Conservation (phyloP, 1,140 invertebrate genomes). For the Bombus terrestris region DNA sequence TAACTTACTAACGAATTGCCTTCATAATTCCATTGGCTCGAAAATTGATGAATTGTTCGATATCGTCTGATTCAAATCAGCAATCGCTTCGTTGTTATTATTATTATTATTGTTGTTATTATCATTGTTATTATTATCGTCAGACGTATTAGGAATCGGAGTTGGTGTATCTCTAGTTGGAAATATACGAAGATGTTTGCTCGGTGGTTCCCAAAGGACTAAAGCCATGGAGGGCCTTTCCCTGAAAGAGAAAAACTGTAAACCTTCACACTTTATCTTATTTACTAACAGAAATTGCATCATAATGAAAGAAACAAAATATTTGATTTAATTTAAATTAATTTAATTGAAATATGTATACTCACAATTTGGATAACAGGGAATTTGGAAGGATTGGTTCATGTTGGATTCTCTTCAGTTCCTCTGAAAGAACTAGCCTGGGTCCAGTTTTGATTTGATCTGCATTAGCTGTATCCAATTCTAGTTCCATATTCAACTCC, state of each 20-base stretch:
- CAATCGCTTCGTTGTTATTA: constrained; percentile 71
- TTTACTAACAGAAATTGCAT: neutral
- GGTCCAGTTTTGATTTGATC: constrained; percentile 69
- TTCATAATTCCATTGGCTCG: constrained; percentile 79
- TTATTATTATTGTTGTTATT: constrained; percentile 63
- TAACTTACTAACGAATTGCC: constrained; percentile 27
- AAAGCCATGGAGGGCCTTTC: constrained; percentile 89
- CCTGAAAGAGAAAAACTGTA: constrained; percentile 76
- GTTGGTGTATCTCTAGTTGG: constrained; percentile 62
- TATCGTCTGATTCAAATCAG: constrained; percentile 74
- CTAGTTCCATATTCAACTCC: constrained; percentile 59
- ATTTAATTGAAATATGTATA: constrained; percentile 20
- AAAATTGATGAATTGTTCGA: constrained; percentile 56
- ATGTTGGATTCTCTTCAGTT: constrained; percentile 85
- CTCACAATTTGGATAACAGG: constrained; percentile 85
- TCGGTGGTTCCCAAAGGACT: constrained; percentile 89
- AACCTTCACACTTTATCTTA: constrained; percentile 55
- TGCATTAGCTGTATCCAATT: constrained; percentile 56
- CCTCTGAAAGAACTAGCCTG: constrained; percentile 86
- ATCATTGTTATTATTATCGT: constrained; percentile 73
- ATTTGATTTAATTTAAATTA: neutral
- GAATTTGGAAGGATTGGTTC: constrained; percentile 85
- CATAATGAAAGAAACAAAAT: neutral
- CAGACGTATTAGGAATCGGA: constrained; percentile 38
- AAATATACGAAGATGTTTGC: constrained; percentile 81